phyloP scores from a whole-genome alignment of 2,113 vertebrate genomes.

The Tychaedon coryphoeus region DNA sequence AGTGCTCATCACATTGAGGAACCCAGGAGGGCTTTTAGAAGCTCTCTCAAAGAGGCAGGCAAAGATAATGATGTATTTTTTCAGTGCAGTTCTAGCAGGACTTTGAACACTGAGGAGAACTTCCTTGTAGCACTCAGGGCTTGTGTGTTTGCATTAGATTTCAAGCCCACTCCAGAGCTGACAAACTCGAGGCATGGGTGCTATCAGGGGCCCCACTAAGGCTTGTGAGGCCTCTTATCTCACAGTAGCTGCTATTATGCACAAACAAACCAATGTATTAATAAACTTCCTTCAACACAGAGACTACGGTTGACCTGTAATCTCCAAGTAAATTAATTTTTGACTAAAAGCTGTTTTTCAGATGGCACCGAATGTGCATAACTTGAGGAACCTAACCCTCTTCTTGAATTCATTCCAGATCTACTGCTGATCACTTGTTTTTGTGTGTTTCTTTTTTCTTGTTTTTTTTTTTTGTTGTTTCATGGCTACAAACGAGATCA shows the following conservation, averaged over 20 bases:
- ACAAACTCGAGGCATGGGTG: neutral
- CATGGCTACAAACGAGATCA: neutral
- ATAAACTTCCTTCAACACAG: neutral
- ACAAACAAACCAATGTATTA: neutral
- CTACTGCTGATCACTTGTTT: neutral
- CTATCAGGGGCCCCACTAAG: neutral
- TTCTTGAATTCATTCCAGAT: neutral
- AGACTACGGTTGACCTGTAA: neutral
- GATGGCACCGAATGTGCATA: neutral
- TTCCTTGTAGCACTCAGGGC: accelerated
- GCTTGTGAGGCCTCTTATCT: neutral
- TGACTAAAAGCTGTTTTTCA: neutral
- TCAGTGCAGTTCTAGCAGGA: neutral
- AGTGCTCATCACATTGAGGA: neutral
- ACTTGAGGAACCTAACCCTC: neutral
- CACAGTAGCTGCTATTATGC: neutral
- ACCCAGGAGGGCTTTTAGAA: neutral
- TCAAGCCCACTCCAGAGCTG: neutral
- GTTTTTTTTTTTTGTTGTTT: neutral
- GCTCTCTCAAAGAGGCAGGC: neutral
- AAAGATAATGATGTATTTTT: neutral
- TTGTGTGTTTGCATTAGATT: neutral
- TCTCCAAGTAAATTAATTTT: neutral
- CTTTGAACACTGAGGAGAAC: neutral
- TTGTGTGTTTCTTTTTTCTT: neutral